Conservation (phyloP, 1,140 invertebrate genomes). For the Acromyrmex heyeri region DNA sequence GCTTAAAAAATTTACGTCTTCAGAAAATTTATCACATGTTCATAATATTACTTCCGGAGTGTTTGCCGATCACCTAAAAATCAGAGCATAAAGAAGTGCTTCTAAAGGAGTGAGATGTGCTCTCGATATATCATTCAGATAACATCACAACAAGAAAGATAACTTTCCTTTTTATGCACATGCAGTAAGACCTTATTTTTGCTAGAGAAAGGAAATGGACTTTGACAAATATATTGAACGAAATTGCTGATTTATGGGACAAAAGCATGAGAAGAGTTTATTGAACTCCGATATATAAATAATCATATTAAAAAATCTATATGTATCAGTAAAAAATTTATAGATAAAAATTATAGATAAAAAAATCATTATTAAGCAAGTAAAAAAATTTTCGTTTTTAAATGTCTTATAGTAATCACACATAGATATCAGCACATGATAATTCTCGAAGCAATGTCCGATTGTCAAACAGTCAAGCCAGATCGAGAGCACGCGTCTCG, state of each 20-base stretch:
- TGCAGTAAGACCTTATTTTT: neutral
- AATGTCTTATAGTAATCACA: neutral
- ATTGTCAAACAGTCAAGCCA: neutral
- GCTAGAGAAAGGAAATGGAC: neutral
- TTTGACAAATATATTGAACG: neutral
- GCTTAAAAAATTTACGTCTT: no score
- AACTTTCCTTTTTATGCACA: neutral
- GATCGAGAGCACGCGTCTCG: slow-evolving; percentile 47
- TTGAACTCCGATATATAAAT: neutral
- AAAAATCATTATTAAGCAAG: neutral
- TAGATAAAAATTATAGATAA: neutral
- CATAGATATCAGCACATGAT: neutral
- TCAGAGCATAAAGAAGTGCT: slow-evolving; percentile 2
- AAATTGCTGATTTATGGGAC: neutral
- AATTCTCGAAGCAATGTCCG: neutral
- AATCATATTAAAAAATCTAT: neutral
- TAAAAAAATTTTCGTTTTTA: neutral
- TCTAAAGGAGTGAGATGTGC: neutral
- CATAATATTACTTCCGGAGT: slow-evolving; percentile 10
- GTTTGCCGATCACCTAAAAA: neutral
- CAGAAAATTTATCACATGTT: neutral
- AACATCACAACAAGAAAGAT: slow-evolving; percentile 19
- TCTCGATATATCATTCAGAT: slow-evolving; percentile 10
- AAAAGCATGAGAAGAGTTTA: no score
- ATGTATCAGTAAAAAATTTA: neutral